Base-by-base conservation (phyloP, 2,113 vertebrate genomes). In the Tyto alba region DNA sequence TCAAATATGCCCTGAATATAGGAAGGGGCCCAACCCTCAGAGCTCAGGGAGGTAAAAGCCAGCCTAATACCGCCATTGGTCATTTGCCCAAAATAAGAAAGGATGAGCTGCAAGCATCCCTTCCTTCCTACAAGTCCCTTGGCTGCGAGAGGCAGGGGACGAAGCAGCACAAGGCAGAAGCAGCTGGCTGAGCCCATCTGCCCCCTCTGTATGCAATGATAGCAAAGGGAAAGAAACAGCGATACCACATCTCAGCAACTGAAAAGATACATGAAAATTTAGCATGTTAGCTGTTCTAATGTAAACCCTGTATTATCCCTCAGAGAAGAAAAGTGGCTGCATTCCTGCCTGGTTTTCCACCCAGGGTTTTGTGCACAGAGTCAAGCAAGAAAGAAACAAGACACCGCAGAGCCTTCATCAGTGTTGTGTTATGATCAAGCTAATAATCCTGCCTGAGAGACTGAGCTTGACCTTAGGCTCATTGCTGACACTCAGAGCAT, bases 191-290 rank as follows among this genome's bases (percentile, higher is more conserved):
- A 90, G 41, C 15, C 27, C 71, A 12, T 45, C 50, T 48, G 32
- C 29, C 59, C 30, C 53, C 40, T 43, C 23, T 10, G 16, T 1
- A 2, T 6, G 11, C 26, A 67, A 6, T 0, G 1, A 52, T 3
- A 76, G 50, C 59, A 90, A 62, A 62, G 30, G 40, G n/a, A 60
- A 60, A 52, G 22, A 38, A 75, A 48, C 13, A 60, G 5, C 18
- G n/a, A 1, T 10, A 21, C 0, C n/a, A 30, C 45, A 25, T n/a
- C 43, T 48, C 78, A 74, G 50, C 29, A 18, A 13, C 34, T 40
- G 55, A 68, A 69, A 63, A 93, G 30, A 64, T 7, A 25, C 2
- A 29, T 3, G 45, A 82, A 85, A 81, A 66, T 36, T 73, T 50
- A 84, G n/a, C 36, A 50, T 4, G 4, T 38, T n/a, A 48, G 32